These are phyloP conservation scores for Dendrocincla tyrannina DNA, from an alignment of 2,797 vertebrate genomes.

Conservation along the genomic window DNA sequence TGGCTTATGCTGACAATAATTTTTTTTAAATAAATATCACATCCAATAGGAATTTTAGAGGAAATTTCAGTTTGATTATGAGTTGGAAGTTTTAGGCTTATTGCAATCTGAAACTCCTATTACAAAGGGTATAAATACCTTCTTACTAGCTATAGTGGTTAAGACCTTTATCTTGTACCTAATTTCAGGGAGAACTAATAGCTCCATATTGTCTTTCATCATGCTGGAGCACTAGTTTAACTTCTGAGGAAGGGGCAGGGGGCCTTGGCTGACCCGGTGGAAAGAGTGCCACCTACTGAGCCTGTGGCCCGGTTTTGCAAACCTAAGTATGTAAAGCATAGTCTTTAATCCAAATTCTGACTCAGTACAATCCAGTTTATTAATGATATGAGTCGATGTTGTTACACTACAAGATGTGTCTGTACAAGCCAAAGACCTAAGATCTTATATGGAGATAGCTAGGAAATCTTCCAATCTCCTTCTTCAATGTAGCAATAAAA, in stretches of 20 bases:
- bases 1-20: not conserved
- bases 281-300: slow-evolving; percentile 57
- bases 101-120: not conserved
- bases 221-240: not conserved
- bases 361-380: slow-evolving; percentile 36
- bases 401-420: slow-evolving; percentile 36
- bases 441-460: slow-evolving; percentile 34
- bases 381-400: slow-evolving; percentile 18
- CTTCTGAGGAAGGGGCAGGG: not conserved
- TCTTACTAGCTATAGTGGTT: not conserved
- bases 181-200: not conserved
- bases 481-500: slow-evolving; percentile 56
- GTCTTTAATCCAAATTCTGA: slow-evolving; percentile 50
- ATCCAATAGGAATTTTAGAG: not conserved
- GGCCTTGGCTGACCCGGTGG: not conserved
- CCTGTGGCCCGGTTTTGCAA: not conserved
- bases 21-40: not conserved
- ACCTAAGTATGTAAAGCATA: not conserved
- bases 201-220: not conserved
- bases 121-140: not conserved
- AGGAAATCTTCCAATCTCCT: slow-evolving; percentile 51
- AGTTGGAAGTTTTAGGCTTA: not conserved
- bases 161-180: not conserved
- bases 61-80: not conserved
- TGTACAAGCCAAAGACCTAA: slow-evolving; percentile 21